These are phyloP conservation scores for Pseudolaguvia tuberculata DNA, from an alignment of 2,113 vertebrate genomes.

Conservation along the genomic window DNA sequence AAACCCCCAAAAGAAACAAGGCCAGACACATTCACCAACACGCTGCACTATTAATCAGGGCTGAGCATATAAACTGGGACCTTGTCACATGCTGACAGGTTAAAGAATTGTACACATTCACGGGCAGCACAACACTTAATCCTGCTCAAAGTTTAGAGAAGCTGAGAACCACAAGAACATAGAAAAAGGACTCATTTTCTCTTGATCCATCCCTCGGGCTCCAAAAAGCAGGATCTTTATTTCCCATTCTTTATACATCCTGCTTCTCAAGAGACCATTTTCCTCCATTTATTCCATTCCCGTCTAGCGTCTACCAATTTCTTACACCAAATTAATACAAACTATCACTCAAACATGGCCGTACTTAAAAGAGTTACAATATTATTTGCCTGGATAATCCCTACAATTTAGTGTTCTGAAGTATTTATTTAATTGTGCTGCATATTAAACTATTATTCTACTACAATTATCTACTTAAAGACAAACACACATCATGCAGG, in stretches of 20 bases:
- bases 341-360: too few relatives aligned
- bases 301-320: background rate
- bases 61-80: slow-evolving; percentile 64
- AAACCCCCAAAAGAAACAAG: background rate
- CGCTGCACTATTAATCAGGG: slow-evolving; percentile 53
- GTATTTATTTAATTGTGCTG: too few relatives aligned
- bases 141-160: slow-evolving; percentile 57
- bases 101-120: slow-evolving; percentile 55
- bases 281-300: background rate
- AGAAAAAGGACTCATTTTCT: slow-evolving; percentile 1
- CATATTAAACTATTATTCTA: too few relatives aligned
- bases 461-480: too few relatives aligned
- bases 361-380: background rate
- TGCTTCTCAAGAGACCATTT: background rate
- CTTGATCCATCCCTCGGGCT: slow-evolving; percentile 7
- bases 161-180: slow-evolving; percentile 40
- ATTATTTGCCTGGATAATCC: background rate
- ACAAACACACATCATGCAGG: too few relatives aligned
- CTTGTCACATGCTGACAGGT: slow-evolving; percentile 59
- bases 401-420: background rate
- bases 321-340: background rate
- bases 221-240: background rate
- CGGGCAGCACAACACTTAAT: slow-evolving; percentile 52
- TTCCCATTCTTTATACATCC: slow-evolving; percentile 2
- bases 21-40: slow-evolving; percentile 28